Evolutionary conservation across 2,797 vertebrate species (phyloP).

Genomic region (Tiaroga cobitis): DNA sequence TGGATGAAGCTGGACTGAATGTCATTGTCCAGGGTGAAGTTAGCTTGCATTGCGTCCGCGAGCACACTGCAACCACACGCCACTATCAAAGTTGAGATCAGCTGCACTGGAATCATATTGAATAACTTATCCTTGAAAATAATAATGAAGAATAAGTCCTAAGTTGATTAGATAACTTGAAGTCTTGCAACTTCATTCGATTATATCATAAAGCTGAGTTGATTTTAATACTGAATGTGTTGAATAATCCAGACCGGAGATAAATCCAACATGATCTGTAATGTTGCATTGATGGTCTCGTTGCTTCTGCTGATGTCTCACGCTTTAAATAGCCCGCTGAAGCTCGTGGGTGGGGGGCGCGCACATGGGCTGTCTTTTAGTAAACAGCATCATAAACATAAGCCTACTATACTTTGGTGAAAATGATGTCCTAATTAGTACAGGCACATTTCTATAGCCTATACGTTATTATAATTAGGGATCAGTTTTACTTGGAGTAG

Average conservation of each 20-base stretch:
- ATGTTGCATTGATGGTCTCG: slow-evolving; percentile 19
- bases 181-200: not conserved
- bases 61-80: slow-evolving; percentile 75
- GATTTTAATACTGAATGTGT: not conserved
- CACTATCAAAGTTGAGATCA: slow-evolving; percentile 48
- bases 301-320: slow-evolving; percentile 15
- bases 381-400: slow-evolving; percentile 11
- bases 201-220: not conserved
- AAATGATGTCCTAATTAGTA: not conserved
- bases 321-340: slow-evolving; percentile 63
- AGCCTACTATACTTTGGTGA: not conserved
- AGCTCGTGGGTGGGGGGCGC: slow-evolving; percentile 51
- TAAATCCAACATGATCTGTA: not conserved
- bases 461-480: not conserved
- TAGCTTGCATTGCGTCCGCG: slow-evolving; percentile 81
- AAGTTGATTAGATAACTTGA: not conserved
- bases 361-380: slow-evolving; percentile 15
- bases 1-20: slow-evolving; percentile 94
- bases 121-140: not conserved
- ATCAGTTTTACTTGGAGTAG: not conserved
- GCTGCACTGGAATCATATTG: slow-evolving; percentile 13
- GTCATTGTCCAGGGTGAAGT: slow-evolving; percentile 88
- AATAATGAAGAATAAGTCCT: not conserved
- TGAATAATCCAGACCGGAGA: slow-evolving; percentile 4
- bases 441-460: not conserved